A percentile compares a stretch with the other conserved stretches of the same genome.
Conservation (phyloP, 2,888 invertebrate species). For the Lathronympha strigana region DNA sequence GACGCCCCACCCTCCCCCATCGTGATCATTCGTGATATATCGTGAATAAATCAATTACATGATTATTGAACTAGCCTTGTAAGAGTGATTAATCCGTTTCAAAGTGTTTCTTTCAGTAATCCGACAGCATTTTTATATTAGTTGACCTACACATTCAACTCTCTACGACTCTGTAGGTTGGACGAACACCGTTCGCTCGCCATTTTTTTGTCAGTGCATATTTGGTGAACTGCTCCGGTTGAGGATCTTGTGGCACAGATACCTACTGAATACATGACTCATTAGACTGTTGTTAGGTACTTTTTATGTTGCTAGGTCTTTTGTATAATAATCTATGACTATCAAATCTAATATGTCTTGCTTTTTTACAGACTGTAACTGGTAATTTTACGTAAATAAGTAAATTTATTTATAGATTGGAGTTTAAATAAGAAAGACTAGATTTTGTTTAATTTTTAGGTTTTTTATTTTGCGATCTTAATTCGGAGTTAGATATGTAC, state of each 20-base stretch:
- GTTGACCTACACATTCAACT: background rate
- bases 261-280: conserved; percentile 35
- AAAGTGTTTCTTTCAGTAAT: no score
- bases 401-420: no score
- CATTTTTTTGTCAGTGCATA: conserved; percentile 34
- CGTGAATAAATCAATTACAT: no score
- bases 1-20: no score
- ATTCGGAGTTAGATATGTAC: no score
- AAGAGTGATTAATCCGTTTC: no score
- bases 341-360: background rate
- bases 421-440: no score
- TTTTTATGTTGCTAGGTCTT: conserved; percentile 9
- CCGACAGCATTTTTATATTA: background rate
- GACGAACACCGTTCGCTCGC: conserved; percentile 24
- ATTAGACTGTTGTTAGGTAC: conserved; percentile 30
- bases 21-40: no score
- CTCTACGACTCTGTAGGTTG: background rate
- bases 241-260: conserved; percentile 38
- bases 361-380: background rate
- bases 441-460: no score
- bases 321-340: background rate
- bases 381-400: background rate
- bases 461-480: no score
- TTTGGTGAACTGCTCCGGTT: conserved; percentile 29
- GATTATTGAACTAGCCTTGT: no score